Conservation (phyloP, 2,888 invertebrate genomes). For the Trypoxylon attenuatum region DNA sequence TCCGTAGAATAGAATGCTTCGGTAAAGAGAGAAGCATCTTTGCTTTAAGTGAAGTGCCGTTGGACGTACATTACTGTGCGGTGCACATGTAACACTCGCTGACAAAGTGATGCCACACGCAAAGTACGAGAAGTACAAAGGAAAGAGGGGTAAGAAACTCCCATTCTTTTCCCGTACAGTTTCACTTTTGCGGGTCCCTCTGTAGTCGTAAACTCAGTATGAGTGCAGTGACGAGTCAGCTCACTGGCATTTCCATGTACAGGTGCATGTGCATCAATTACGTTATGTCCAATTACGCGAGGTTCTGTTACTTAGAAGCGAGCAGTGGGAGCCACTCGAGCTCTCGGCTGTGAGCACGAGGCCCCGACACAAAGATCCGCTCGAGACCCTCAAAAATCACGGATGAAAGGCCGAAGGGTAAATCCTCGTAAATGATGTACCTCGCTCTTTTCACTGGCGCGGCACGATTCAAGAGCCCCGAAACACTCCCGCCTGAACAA, state of each 20-base stretch:
- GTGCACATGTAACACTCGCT: background rate
- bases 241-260: background rate
- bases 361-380: background rate
- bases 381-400: background rate
- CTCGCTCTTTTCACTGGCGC: background rate
- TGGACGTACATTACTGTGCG: background rate
- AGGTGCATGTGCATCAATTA: background rate
- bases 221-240: background rate
- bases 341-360: background rate
- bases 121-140: background rate
- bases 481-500: background rate
- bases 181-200: conserved; percentile 4
- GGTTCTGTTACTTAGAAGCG: background rate
- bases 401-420: background rate
- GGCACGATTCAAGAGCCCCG: background rate
- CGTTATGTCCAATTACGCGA: conserved; percentile 5
- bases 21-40: too few relatives aligned
- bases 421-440: background rate
- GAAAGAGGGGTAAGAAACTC: background rate
- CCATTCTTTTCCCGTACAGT: background rate
- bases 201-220: background rate
- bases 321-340: background rate
- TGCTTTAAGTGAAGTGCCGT: too few relatives aligned
- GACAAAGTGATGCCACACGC: background rate
- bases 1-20: too few relatives aligned